Evolutionary conservation across 2,888 invertebrate genomes (phyloP).

Genomic region (Micoletzkya japonica): DNA sequence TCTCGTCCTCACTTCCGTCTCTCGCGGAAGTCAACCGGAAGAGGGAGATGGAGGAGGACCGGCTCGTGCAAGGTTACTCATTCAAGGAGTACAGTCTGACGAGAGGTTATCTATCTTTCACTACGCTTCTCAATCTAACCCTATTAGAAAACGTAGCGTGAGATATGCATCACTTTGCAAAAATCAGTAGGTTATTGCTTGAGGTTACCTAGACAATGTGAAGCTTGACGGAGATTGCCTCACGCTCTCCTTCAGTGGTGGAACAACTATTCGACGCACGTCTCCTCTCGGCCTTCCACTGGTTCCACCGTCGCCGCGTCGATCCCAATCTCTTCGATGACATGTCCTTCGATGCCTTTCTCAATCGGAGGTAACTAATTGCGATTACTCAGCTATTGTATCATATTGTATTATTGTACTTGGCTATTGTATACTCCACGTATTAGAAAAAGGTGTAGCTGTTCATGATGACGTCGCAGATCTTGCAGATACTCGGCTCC

Average conservation of each 20-base stretch:
- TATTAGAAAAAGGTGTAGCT: no score
- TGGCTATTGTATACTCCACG: background rate
- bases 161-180: background rate
- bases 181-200: background rate
- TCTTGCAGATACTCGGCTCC: constrained; percentile 11
- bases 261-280: constrained; percentile 23
- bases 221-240: no score
- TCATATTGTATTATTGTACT: no score
- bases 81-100: no score
- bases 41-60: no score
- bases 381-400: background rate
- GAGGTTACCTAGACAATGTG: background rate
- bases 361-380: background rate
- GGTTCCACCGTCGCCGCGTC: constrained; percentile 1
- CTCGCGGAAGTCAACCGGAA: no score
- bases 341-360: background rate
- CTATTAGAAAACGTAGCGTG: background rate
- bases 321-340: constrained; percentile 9
- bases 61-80: no score
- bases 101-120: no score
- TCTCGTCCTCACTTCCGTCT: no score
- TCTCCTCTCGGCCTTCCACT: constrained; percentile 8
- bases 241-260: background rate
- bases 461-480: no score
- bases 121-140: background rate